phyloP scores from a whole-genome alignment of 2,888 invertebrate species.

The Tinea pellionella region DNA sequence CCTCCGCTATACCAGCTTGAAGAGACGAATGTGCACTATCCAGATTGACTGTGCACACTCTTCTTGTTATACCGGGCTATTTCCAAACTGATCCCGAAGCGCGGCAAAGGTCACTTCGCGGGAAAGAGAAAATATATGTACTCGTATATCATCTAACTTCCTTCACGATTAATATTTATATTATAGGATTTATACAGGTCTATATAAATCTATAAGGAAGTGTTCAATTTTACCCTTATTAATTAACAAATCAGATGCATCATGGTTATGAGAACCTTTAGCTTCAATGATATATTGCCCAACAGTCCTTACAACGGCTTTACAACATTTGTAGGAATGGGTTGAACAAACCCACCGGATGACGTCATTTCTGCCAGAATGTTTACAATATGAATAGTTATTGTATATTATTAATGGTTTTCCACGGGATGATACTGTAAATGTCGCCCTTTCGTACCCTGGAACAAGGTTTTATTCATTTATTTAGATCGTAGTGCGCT shows the following conservation, averaged over 20 bases:
- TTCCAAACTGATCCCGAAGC: too few relatives aligned
- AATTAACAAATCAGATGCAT: conserved; percentile 44
- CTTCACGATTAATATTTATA: too few relatives aligned
- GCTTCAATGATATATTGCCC: conserved; percentile 44
- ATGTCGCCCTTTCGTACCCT: conserved; percentile 29
- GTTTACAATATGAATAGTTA: conserved; percentile 51
- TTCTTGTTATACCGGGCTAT: too few relatives aligned
- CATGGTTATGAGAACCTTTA: conserved; percentile 51
- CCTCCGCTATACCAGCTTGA: too few relatives aligned
- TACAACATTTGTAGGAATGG: conserved; percentile 55
- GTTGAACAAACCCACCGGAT: conserved; percentile 58
- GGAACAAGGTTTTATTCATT: conserved; percentile 8
- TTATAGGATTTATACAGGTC: too few relatives aligned
- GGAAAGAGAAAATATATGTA: too few relatives aligned
- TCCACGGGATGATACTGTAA: conserved; percentile 50
- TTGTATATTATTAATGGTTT: conserved; percentile 48
- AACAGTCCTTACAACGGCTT: conserved; percentile 51
- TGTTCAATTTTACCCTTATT: conserved; percentile 28
- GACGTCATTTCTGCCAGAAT: conserved; percentile 41
- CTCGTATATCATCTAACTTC: too few relatives aligned
- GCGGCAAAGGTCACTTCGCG: too few relatives aligned
- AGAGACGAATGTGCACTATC: too few relatives aligned
- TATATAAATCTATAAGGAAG: not conserved
- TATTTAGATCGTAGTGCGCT: too few relatives aligned
- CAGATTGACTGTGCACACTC: too few relatives aligned